phyloP scores from a whole-genome alignment of 2,888 invertebrate species.

The Noctua pronuba region DNA sequence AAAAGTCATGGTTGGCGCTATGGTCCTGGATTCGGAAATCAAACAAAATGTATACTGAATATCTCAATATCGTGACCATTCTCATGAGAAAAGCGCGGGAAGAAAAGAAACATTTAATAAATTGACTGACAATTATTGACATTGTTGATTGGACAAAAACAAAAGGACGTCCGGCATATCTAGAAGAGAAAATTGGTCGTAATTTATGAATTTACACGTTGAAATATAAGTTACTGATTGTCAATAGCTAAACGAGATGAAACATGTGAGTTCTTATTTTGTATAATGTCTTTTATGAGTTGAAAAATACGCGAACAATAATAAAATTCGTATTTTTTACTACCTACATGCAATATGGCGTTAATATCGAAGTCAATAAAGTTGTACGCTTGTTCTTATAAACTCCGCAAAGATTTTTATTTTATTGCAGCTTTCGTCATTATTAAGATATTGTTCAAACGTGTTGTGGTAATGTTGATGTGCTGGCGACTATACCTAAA shows the following conservation, averaged over 20 bases:
- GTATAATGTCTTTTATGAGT: neutral
- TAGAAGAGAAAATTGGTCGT: neutral
- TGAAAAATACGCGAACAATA: neutral
- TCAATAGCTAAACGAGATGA: neutral
- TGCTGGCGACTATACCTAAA: too few relatives aligned
- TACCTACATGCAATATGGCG: neutral
- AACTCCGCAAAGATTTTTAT: neutral
- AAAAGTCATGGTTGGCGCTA: neutral
- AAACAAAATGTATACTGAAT: slow-evolving; percentile 10
- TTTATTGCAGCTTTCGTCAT: neutral
- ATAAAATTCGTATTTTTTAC: neutral
- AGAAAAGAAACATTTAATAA: neutral
- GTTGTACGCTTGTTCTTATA: neutral
- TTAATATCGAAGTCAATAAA: neutral
- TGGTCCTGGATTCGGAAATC: neutral
- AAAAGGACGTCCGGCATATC: neutral
- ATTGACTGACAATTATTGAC: neutral
- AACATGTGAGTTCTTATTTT: neutral
- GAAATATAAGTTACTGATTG: neutral
- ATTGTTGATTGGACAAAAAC: neutral
- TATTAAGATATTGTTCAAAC: too few relatives aligned
- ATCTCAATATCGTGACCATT: neutral
- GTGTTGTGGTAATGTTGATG: too few relatives aligned
- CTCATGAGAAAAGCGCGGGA: neutral
- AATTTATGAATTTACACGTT: neutral